Conservation (phyloP, 1,140 invertebrate genomes). For the Ericerus pela region DNA sequence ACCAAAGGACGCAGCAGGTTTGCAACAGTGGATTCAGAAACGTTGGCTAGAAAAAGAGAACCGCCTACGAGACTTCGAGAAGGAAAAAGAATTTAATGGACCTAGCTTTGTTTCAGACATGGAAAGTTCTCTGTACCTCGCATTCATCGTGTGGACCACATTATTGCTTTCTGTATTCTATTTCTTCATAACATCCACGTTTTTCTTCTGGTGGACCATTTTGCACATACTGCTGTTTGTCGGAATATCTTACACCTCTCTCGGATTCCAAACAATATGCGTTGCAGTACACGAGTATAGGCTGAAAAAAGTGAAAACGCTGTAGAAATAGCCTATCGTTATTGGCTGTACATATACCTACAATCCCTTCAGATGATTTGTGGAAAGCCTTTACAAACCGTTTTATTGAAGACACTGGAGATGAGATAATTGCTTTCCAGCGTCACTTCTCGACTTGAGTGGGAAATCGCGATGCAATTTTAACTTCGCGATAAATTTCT, state of each 20-base stretch:
- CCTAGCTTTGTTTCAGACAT: conserved; percentile 22
- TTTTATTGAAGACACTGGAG: no score
- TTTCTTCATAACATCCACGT: background rate
- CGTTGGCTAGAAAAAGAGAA: conserved; percentile 58
- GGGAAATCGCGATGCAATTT: no score
- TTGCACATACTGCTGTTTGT: background rate
- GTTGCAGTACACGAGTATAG: background rate
- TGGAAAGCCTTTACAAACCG: no score
- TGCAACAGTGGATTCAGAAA: conserved; percentile 50
- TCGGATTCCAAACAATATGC: background rate
- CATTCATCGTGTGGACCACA: conserved; percentile 40
- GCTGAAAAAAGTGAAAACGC: no score
- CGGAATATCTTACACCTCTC: background rate
- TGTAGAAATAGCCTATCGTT: no score
- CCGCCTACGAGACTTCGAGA: conserved; percentile 41
- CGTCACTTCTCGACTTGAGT: no score
- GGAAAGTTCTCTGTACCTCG: conserved; percentile 33
- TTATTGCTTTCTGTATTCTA: conserved; percentile 12
- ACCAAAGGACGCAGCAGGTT: conserved; percentile 38
- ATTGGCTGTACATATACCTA: no score
- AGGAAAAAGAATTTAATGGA: conserved; percentile 33
- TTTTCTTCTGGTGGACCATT: conserved; percentile 1
- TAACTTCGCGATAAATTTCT: no score
- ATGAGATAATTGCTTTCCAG: no score
- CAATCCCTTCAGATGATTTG: no score